phyloP scores from a whole-genome alignment of 2,113 vertebrate genomes.

The Hylia prasina region DNA sequence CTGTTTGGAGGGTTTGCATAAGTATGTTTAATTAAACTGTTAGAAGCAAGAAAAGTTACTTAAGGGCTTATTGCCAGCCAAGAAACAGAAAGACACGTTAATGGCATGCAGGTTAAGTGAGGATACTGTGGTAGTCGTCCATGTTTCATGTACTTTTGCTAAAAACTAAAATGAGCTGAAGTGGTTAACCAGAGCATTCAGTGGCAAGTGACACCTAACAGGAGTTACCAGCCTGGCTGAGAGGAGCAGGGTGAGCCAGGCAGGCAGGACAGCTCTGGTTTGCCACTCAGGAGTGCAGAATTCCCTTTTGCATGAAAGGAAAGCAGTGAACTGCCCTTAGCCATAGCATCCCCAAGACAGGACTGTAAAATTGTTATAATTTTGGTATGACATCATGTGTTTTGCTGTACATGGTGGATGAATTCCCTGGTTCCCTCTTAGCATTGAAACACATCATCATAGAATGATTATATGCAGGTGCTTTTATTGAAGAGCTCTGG shows the following conservation, averaged over 20 bases:
- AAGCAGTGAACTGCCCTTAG: neutral
- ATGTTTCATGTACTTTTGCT: neutral
- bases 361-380: neutral
- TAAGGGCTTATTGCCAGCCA: neutral
- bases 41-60: neutral
- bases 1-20: neutral
- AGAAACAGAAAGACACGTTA: neutral
- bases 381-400: neutral
- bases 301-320: neutral
- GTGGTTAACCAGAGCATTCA: neutral
- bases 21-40: neutral
- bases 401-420: neutral
- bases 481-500: no score
- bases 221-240: neutral
- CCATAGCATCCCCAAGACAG: neutral
- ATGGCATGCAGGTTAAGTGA: neutral
- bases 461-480: no score
- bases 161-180: neutral
- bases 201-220: neutral
- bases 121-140: neutral
- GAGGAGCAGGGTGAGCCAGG: neutral
- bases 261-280: neutral
- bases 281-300: neutral
- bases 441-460: no score
- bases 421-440: neutral